Evolutionary conservation across 2,888 invertebrate genomes (phyloP).

Genomic region (Piscicola geometra): DNA sequence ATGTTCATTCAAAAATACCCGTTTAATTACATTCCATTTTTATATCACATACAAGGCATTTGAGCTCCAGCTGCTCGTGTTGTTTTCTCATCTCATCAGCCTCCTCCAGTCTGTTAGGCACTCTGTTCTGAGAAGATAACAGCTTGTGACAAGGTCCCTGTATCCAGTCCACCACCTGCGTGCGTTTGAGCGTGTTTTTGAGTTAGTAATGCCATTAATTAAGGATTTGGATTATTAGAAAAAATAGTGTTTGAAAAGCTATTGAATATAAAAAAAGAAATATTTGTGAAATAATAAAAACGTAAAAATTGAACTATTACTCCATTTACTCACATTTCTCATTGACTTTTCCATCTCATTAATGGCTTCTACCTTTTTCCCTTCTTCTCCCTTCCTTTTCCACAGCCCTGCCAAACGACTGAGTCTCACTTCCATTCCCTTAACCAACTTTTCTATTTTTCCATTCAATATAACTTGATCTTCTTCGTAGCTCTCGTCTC

Average conservation of each 20-base stretch:
- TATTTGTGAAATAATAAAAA: neutral
- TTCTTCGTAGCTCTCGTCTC: slow-evolving; percentile 12
- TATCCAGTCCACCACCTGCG: slow-evolving; percentile 72
- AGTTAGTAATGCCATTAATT: neutral
- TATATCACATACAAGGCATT: slow-evolving; percentile 71
- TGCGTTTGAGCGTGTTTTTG: neutral
- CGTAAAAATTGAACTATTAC: too few species aligned
- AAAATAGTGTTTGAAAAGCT: neutral
- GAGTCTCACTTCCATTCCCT: slow-evolving; percentile 49
- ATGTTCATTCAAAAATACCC: too few species aligned
- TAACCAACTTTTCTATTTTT: slow-evolving; percentile 48
- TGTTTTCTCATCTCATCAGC: slow-evolving; percentile 69
- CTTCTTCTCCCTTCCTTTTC: slow-evolving; percentile 44
- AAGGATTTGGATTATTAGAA: too few species aligned
- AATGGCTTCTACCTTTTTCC: slow-evolving; percentile 44
- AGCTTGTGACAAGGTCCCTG: slow-evolving; percentile 71
- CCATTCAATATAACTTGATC: slow-evolving; percentile 45
- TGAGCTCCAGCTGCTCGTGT: slow-evolving; percentile 71
- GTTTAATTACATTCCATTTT: too few species aligned
- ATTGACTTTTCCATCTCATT: slow-evolving; percentile 22
- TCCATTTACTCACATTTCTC: slow-evolving; percentile 25
- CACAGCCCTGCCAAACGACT: slow-evolving; percentile 49
- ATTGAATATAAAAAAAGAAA: neutral
- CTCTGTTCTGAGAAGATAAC: slow-evolving; percentile 67
- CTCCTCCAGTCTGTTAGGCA: slow-evolving; percentile 65